A percentile compares a stretch with the other conserved stretches of the same genome.
Evolutionary conservation across 2,888 invertebrate species (phyloP).

Genomic region (Mythimna vitellina): DNA sequence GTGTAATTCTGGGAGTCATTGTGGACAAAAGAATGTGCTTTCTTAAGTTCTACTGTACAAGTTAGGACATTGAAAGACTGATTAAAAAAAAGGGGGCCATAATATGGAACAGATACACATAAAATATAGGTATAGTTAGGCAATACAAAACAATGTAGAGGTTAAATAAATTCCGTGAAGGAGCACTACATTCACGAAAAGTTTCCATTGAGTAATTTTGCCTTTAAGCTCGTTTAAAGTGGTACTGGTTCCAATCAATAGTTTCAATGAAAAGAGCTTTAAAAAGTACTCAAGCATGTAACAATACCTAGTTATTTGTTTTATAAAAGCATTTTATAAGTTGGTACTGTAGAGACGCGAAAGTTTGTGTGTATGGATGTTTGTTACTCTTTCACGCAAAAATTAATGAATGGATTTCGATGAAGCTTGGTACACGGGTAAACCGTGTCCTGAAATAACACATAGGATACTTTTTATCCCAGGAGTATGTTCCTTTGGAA

Average conservation of each 20-base stretch:
- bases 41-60: background rate
- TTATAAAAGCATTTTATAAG: background rate
- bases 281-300: background rate
- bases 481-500: too few relatives aligned
- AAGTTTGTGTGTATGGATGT: too few relatives aligned
- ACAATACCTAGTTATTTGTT: background rate
- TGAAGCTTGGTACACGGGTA: too few relatives aligned
- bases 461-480: too few relatives aligned
- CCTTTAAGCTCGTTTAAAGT: background rate
- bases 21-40: conserved; percentile 6
- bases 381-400: too few relatives aligned
- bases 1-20: conserved; percentile 13
- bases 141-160: background rate
- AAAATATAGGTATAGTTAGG: background rate
- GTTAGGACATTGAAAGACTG: background rate
- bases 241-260: background rate
- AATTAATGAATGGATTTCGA: too few relatives aligned
- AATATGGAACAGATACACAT: background rate
- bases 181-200: background rate
- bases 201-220: background rate
- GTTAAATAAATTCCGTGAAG: background rate
- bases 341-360: background rate
- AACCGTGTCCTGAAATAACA: too few relatives aligned
- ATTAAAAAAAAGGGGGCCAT: background rate
- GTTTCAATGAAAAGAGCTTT: background rate